Evolutionary conservation across 1,140 invertebrate genomes (phyloP).

Genomic region (Popillia japonica): DNA sequence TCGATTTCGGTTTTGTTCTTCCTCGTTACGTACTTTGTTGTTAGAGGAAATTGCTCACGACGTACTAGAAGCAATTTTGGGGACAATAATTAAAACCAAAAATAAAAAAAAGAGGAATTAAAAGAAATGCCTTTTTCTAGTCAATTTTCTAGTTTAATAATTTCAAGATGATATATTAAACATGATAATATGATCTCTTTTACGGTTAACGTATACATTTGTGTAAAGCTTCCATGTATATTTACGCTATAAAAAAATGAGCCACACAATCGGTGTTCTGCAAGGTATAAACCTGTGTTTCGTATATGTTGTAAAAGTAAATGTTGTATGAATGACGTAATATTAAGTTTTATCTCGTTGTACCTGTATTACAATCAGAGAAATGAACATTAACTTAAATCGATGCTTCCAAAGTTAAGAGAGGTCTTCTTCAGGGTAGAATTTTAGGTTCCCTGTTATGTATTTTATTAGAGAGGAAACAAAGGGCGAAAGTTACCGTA

Average conservation of each 20-base stretch:
- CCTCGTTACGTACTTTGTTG: no score
- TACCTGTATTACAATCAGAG: background rate
- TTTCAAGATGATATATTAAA: background rate
- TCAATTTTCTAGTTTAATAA: conserved; percentile 1
- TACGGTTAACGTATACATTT: background rate
- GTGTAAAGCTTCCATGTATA: no score
- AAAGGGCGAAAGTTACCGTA: no score
- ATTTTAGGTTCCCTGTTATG: no score
- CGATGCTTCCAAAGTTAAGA: background rate
- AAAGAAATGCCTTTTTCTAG: conserved; percentile 6
- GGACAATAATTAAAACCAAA: background rate
- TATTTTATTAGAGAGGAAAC: no score
- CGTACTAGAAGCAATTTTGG: background rate
- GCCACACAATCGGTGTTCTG: no score
- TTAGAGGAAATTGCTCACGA: background rate
- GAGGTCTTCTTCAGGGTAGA: no score
- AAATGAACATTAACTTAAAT: background rate
- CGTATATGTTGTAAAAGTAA: background rate
- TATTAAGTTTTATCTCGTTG: no score
- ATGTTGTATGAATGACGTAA: conserved; percentile 12
- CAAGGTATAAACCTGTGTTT: background rate
- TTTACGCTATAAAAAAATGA: background rate
- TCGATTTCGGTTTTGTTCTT: no score
- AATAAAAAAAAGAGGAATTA: background rate
- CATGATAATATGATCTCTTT: background rate